phyloP scores from a whole-genome alignment of 2,113 vertebrate genomes.

The Coturnix japonica region DNA sequence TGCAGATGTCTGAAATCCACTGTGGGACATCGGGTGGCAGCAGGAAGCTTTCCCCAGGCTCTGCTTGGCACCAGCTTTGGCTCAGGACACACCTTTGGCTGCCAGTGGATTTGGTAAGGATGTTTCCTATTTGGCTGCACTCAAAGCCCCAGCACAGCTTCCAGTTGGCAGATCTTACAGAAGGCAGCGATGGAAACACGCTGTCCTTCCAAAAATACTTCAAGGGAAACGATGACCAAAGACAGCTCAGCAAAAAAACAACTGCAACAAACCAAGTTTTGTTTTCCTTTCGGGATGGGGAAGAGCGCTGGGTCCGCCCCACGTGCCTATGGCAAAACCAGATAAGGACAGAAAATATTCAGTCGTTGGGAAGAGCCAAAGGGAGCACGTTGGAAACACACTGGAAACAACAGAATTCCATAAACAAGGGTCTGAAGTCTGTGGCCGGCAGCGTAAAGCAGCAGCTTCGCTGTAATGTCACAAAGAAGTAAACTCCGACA shows the following conservation, averaged over 20 bases:
- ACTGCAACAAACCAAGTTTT: neutral
- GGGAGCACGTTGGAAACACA: neutral
- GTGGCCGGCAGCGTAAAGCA: neutral
- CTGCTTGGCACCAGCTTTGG: neutral
- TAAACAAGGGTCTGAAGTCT: neutral
- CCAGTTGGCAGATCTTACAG: neutral
- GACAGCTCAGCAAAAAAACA: neutral
- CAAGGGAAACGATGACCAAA: neutral
- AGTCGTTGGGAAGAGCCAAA: neutral
- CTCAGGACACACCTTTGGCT: neutral
- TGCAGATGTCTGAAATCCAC: neutral
- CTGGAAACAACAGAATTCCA: constrained; percentile 15
- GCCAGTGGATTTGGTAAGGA: neutral
- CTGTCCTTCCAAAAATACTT: neutral
- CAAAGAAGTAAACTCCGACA: neutral
- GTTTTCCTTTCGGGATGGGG: neutral
- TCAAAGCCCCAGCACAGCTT: neutral
- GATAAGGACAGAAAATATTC: neutral
- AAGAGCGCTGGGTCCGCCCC: neutral
- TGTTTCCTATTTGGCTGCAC: neutral
- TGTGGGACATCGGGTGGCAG: neutral
- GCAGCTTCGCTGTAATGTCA: constrained; percentile 2
- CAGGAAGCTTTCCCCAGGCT: neutral
- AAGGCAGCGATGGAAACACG: neutral
- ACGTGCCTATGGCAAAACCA: neutral